Conservation (phyloP, 2,888 invertebrate genomes). For the Matsumyia berberina region DNA sequence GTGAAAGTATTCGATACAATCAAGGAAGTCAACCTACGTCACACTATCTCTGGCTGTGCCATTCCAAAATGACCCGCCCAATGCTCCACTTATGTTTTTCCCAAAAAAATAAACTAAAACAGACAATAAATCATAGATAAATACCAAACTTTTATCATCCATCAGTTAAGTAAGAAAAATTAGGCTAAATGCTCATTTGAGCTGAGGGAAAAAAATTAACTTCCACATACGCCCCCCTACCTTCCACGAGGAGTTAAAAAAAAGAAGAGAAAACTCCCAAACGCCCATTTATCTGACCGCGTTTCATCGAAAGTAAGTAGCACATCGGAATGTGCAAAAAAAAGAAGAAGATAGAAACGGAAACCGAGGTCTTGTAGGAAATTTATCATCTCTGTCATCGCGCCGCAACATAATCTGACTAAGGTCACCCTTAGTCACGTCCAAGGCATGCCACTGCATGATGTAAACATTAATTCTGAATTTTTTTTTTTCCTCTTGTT, state of each 20-base stretch:
- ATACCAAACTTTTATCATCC: conserved; percentile 19
- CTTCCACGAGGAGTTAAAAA: neutral
- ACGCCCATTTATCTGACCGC: conserved; percentile 35
- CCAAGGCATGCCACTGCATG: conserved; percentile 51
- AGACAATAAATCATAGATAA: conserved; percentile 19
- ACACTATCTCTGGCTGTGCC: conserved; percentile 3
- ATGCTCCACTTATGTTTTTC: conserved; percentile 7
- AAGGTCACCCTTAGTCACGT: conserved; percentile 55
- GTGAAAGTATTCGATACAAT: neutral
- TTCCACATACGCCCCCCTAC: conserved; percentile 38
- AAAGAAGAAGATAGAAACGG: neutral
- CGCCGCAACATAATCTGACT: conserved; percentile 38
- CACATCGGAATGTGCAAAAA: conserved; percentile 25
- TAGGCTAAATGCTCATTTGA: conserved; percentile 22
- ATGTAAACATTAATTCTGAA: conserved; percentile 59
- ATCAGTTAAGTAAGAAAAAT: conserved; percentile 21
- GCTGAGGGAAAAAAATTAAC: conserved; percentile 1
- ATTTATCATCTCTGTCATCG: conserved; percentile 34
- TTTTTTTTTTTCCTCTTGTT: conserved; percentile 28
- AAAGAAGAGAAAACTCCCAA: neutral
- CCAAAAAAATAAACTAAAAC: neutral
- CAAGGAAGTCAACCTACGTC: neutral
- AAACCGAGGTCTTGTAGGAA: conserved; percentile 18
- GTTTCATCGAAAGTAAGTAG: conserved; percentile 34
- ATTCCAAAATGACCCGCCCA: neutral